A percentile compares a stretch with the other conserved stretches of the same genome.
Conservation (phyloP, 2,797 vertebrate species). For the Trematocara caparti region DNA sequence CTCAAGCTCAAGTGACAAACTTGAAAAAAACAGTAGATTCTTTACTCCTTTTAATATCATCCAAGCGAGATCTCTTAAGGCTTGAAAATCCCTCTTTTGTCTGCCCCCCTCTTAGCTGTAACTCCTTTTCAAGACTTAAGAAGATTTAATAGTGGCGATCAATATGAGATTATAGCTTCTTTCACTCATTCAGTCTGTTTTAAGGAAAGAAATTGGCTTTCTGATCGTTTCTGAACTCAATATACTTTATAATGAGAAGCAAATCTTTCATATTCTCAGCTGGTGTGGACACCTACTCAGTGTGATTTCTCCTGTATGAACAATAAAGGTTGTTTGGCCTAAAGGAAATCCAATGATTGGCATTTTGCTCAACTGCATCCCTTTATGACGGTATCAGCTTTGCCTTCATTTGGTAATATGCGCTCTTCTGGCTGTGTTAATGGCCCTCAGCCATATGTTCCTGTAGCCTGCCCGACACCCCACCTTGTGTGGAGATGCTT, state of each 20-base stretch:
- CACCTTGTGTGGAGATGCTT: constrained; percentile 64
- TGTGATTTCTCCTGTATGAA: constrained; percentile 8
- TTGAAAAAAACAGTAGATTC: constrained; percentile 17
- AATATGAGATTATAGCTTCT: constrained; percentile 32
- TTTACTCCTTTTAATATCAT: not conserved
- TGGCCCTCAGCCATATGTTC: constrained; percentile 65
- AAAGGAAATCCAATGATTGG: constrained; percentile 53
- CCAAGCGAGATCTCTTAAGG: constrained; percentile 3
- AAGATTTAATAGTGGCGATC: constrained; percentile 35
- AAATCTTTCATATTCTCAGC: constrained; percentile 8
- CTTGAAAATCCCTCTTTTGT: constrained; percentile 1
- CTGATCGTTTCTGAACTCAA: constrained; percentile 3
- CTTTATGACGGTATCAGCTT: constrained; percentile 30
- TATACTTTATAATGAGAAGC: not conserved
- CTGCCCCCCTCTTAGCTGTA: not conserved
- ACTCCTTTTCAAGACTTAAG: constrained; percentile 21
- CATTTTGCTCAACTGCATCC: constrained; percentile 44
- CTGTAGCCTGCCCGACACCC: constrained; percentile 55
- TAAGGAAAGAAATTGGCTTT: constrained; percentile 5
- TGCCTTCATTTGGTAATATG: constrained; percentile 48
- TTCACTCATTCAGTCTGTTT: constrained; percentile 14
- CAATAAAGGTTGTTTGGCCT: constrained; percentile 20
- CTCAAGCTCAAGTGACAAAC: constrained; percentile 28
- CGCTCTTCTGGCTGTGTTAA: constrained; percentile 53
- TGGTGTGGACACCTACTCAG: not conserved